Conservation (phyloP, 2,113 vertebrate genomes). For the Capreolus pygargus region DNA sequence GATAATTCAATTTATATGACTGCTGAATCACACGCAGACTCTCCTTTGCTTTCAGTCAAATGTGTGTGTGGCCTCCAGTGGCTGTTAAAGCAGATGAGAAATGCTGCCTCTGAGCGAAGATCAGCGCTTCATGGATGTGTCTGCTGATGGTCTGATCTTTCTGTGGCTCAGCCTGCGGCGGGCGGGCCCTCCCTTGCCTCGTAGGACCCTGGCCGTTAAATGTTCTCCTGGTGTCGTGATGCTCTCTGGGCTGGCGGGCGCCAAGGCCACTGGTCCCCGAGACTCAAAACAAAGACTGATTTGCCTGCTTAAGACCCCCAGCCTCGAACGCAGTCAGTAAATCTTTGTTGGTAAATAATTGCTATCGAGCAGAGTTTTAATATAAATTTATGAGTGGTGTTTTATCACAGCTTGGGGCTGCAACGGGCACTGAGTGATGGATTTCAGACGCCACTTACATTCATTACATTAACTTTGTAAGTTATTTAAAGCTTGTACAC, state of each 20-base stretch:
- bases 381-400: conserved; percentile 90
- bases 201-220: conserved; percentile 24
- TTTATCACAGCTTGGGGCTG: conserved; percentile 87
- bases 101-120: neutral
- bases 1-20: fast-evolving
- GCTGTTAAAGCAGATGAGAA: neutral
- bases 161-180: neutral
- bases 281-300: conserved; percentile 74
- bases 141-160: fast-evolving
- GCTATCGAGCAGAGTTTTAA: conserved; percentile 88
- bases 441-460: conserved; percentile 83
- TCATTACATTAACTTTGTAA: conserved; percentile 85
- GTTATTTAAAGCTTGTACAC: conserved; percentile 85
- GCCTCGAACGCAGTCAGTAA: conserved; percentile 83
- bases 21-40: fast-evolving
- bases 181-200: neutral
- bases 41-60: fast-evolving
- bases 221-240: neutral
- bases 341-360: conserved; percentile 93
- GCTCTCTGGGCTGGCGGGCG: neutral
- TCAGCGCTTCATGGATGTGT: fast-evolving
- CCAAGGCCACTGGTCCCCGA: conserved; percentile 54
- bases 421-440: conserved; percentile 80
- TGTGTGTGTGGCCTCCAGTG: fast-evolving
- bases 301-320: conserved; percentile 75